Evolutionary conservation across 2,113 vertebrate genomes (phyloP).

Genomic region (Stercorarius parasiticus): DNA sequence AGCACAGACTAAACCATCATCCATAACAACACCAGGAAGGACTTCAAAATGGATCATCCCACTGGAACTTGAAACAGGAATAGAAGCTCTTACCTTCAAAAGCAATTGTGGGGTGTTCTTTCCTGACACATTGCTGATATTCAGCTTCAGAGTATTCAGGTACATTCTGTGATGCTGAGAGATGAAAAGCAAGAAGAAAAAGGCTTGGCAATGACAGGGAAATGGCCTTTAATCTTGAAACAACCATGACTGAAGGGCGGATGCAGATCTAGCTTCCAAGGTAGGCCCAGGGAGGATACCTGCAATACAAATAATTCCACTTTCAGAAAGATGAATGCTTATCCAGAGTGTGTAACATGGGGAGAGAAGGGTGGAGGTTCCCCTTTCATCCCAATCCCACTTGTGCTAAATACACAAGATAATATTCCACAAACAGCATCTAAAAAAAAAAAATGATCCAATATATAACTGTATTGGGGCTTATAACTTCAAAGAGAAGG

Average conservation of each 20-base stretch:
- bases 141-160: constrained; percentile 66
- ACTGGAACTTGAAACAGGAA: constrained; percentile 1
- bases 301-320: constrained; percentile 70
- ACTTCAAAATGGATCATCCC: constrained; percentile 18
- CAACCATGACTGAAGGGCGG: constrained; percentile 84
- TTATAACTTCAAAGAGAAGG: background rate
- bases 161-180: constrained; percentile 76
- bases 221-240: constrained; percentile 76
- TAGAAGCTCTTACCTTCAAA: constrained; percentile 85
- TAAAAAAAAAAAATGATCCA: background rate
- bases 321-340: background rate
- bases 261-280: constrained; percentile 82
- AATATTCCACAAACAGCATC: background rate
- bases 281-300: constrained; percentile 77
- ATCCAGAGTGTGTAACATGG: background rate
- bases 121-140: constrained; percentile 80
- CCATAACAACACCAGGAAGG: background rate
- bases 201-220: constrained; percentile 80
- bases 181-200: constrained; percentile 75
- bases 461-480: background rate
- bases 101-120: constrained; percentile 90
- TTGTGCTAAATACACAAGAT: background rate
- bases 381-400: background rate
- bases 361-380: background rate
- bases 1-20: background rate